Conservation (phyloP, 2,113 vertebrate species). For the Anoplopoma fimbria region DNA sequence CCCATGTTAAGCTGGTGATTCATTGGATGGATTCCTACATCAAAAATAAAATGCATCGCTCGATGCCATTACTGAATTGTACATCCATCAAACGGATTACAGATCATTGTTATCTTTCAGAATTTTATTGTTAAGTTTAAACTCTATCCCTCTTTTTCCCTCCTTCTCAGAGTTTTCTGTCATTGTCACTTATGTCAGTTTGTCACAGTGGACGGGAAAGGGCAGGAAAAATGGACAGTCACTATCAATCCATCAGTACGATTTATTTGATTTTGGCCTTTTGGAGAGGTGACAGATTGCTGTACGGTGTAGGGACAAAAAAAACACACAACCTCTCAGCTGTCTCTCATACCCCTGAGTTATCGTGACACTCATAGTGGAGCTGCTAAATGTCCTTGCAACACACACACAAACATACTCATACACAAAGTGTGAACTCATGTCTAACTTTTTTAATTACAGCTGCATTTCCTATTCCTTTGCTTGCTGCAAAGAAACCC, state of each 20-base stretch:
- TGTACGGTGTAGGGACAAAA: not conserved
- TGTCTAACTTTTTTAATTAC: not conserved
- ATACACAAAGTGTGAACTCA: not conserved
- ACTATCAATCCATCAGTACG: slow-evolving; percentile 59
- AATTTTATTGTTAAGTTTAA: slow-evolving; percentile 9
- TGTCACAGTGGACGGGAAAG: slow-evolving; percentile 43
- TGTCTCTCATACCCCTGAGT: slow-evolving; percentile 2
- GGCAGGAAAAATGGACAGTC: slow-evolving; percentile 56
- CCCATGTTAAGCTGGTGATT: too few species aligned
- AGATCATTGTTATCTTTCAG: not conserved
- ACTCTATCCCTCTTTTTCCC: not conserved
- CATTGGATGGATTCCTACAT: too few species aligned
- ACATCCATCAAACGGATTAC: not conserved
- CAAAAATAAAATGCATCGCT: not conserved
- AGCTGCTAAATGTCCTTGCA: slow-evolving; percentile 26
- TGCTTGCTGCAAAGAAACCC: not conserved
- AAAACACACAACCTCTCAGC: not conserved
- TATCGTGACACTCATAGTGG: slow-evolving; percentile 34
- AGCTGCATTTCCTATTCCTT: slow-evolving; percentile 7
- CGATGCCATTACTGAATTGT: not conserved
- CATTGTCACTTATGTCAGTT: slow-evolving; percentile 61
- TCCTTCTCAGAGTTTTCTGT: slow-evolving; percentile 29
- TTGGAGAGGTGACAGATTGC: slow-evolving; percentile 59
- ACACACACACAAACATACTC: slow-evolving; percentile 1
- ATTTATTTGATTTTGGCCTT: slow-evolving; percentile 65